phyloP scores from a whole-genome alignment of 2,888 invertebrate species.

The Sminthurides aquaticus region DNA sequence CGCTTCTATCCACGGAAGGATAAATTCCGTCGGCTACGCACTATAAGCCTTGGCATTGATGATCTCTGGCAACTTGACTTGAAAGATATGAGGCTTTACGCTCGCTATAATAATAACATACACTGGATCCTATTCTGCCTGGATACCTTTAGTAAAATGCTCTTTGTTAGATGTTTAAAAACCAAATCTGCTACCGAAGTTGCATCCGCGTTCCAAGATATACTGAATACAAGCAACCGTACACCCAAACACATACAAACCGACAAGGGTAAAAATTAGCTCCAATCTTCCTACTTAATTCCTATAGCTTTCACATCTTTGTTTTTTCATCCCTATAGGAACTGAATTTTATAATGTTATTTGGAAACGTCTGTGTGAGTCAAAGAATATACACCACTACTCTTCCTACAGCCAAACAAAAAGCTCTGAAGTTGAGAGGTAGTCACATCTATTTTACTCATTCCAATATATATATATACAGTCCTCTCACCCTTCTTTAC shows the following conservation, averaged over 20 bases:
- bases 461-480: too few species aligned
- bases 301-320: too few species aligned
- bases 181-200: neutral
- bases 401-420: neutral
- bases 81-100: neutral
- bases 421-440: neutral
- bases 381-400: neutral
- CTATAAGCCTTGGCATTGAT: neutral
- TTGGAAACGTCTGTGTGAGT: neutral
- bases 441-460: too few species aligned
- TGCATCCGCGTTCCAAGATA: neutral
- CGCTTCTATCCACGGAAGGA: neutral
- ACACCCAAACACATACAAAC: neutral
- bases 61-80: neutral
- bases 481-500: too few species aligned
- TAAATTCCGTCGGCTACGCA: neutral
- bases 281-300: too few species aligned
- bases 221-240: neutral
- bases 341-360: neutral
- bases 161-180: neutral
- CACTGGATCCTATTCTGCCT: neutral
- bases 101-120: neutral
- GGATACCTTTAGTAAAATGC: neutral
- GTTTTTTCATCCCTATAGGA: too few species aligned
- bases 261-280: neutral